Percentiles rank a stretch among this genome's conserved stretches.
Conservation (phyloP, 92 coral and sea anemone species). For the Porites lobata region DNA sequence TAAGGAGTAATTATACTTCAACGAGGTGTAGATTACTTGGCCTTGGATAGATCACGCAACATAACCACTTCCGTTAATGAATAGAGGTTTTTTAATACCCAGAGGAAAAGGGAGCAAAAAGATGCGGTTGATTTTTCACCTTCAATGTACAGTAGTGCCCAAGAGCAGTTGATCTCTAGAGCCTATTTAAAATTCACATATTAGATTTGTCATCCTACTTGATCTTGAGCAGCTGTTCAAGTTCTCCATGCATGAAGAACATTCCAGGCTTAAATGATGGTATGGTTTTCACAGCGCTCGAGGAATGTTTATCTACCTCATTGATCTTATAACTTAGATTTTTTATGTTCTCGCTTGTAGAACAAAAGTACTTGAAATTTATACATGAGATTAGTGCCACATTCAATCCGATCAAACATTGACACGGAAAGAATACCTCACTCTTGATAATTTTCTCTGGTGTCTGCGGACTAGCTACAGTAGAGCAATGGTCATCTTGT, state of each 20-base stretch:
- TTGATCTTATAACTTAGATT: slow-evolving; percentile 33
- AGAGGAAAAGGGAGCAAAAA: background rate
- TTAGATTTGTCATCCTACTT: slow-evolving; percentile 1
- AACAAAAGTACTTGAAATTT: slow-evolving; percentile 6
- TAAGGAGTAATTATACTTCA: slow-evolving; percentile 35
- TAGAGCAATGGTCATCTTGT: background rate
- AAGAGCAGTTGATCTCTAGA: background rate
- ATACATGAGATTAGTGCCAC: background rate
- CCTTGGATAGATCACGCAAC: slow-evolving; percentile 14
- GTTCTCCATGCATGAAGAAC: slow-evolving; percentile 1
- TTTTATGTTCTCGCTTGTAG: slow-evolving; percentile 25
- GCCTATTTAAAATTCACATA: background rate
- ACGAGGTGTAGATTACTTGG: slow-evolving; percentile 26
- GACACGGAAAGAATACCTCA: background rate
- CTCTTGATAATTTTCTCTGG: background rate
- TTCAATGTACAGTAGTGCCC: background rate
- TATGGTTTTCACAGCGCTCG: slow-evolving; percentile 9
- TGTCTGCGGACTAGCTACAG: background rate
- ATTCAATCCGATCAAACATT: background rate
- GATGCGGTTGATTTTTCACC: slow-evolving; percentile 5
- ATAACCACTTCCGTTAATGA: slow-evolving; percentile 32
- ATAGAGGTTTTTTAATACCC: background rate
- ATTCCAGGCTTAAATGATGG: slow-evolving; percentile 30
- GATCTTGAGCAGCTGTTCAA: slow-evolving; percentile 22
- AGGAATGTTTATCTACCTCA: slow-evolving; percentile 45